These are phyloP conservation scores for Lordiphosa collinella DNA, from an alignment of 1,140 invertebrate genomes.

Conservation along the genomic window DNA sequence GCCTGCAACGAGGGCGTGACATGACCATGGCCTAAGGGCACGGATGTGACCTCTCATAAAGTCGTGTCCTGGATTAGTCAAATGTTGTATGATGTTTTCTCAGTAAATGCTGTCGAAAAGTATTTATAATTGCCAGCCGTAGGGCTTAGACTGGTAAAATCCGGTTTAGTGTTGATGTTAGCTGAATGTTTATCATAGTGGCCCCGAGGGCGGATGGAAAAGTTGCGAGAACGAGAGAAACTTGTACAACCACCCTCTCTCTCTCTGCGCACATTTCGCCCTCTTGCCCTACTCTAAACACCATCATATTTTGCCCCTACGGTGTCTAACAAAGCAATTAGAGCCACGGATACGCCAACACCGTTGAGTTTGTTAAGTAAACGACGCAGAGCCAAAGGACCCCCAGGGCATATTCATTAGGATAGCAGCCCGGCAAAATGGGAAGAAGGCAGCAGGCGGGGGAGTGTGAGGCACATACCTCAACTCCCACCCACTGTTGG, in stretches of 20 bases:
- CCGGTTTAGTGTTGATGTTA: conserved; percentile 11
- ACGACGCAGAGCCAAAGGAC: conserved; percentile 31
- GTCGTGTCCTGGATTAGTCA: conserved; percentile 42
- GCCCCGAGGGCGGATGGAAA: conserved; percentile 11
- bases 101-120: conserved; percentile 38
- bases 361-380: conserved; percentile 54
- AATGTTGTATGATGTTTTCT: conserved; percentile 51
- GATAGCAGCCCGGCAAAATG: conserved; percentile 9
- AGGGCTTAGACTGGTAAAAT: conserved; percentile 32
- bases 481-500: conserved; percentile 10
- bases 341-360: conserved; percentile 59
- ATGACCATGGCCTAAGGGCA: conserved; percentile 16
- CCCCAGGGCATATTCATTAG: conserved; percentile 67
- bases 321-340: conserved; percentile 75
- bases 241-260: conserved; percentile 24
- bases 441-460: not conserved
- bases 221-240: conserved; percentile 11
- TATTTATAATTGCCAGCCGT: conserved; percentile 56
- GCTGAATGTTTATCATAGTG: too few species aligned
- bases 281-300: conserved; percentile 3
- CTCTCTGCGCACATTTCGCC: too few species aligned
- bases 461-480: conserved; percentile 6
- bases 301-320: conserved; percentile 62
- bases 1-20: conserved; percentile 31
- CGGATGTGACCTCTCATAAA: conserved; percentile 18